Base-by-base conservation (phyloP, 53 echinoderm and acorn worm species). In the Holothuria scabra region DNA sequence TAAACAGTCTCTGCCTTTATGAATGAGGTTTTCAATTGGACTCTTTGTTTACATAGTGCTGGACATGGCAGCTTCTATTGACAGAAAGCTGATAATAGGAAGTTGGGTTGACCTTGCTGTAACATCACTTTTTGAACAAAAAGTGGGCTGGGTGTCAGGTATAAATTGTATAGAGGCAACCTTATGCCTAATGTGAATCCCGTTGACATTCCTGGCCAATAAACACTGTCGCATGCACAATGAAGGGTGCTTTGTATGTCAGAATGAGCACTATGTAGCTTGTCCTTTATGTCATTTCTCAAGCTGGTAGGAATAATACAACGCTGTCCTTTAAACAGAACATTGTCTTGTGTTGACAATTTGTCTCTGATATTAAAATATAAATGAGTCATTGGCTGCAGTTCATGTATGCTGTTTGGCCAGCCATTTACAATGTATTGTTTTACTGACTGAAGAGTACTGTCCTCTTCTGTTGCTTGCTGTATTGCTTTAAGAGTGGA, bases 251-350 rank as follows among this genome's bases (percentile, higher is more conserved):
- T 86, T 48, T 80, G 56, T 28, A 93, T 75, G 29, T 88, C 90
- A 28, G 87, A 69, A 60, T 93, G 93, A 55, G 83, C 59, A 46
- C 72, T 85, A 35, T 90, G 93, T 46, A 93, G 85, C 28, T 88
- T 84, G 83, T 85, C 25, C 12, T 84, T 84, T n/a, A 92, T 90
- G 48, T 60, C 79, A 22, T 69, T 31, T 90, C 84, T 75, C 48
- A 85, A 41, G 33, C 65, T 64, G 28, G 28, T 35, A 28, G 93
- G 93, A 26, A 93, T 85, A 56, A 91, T 78, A 21, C 69, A 68
- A 28, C 75, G 46, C 21, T 81, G 48, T 52, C 88, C 83, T 56
- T 88, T 83, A 55, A 75, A 88, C 48, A 88, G 71, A 4, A 74
- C 19, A 5, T 52, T 58, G 34, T 46, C 66, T 11, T 88, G 64